A percentile compares a stretch with the other conserved stretches of the same genome.
phyloP scores from a whole-genome alignment of 2,797 vertebrate genomes.

The Takifugu rubripes region DNA sequence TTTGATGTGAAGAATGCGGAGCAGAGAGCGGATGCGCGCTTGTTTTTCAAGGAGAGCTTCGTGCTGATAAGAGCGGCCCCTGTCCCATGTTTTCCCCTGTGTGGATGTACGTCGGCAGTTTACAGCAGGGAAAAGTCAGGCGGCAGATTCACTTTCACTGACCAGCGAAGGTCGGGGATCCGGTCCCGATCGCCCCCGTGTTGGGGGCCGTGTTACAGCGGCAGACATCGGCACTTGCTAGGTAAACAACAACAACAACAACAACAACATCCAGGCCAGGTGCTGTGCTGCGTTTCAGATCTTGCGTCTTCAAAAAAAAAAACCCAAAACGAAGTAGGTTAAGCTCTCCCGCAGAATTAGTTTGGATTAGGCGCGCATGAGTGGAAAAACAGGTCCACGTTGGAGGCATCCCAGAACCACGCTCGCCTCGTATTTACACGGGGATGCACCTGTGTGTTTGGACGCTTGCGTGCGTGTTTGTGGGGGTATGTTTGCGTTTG shows the following conservation, averaged over 20 bases:
- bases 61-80: conserved; percentile 66
- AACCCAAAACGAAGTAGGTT: conserved; percentile 23
- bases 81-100: conserved; percentile 59
- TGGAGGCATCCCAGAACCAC: conserved; percentile 35
- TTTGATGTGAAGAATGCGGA: conserved; percentile 77
- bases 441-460: conserved; percentile 70
- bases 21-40: conserved; percentile 70
- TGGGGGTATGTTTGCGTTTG: conserved; percentile 66
- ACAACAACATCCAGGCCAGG: neutral
- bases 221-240: conserved; percentile 16
- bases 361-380: conserved; percentile 43
- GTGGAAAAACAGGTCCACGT: conserved; percentile 46
- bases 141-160: no score
- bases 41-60: conserved; percentile 54
- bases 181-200: no score
- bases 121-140: conserved; percentile 4
- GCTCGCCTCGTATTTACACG: conserved; percentile 56
- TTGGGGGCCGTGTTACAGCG: neutral
- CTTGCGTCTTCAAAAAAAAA: conserved; percentile 37
- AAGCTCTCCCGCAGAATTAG: conserved; percentile 18
- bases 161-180: no score
- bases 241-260: conserved; percentile 25
- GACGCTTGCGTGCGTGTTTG: conserved; percentile 53
- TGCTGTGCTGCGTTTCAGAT: conserved; percentile 40
- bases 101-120: conserved; percentile 34